Evolutionary conservation across 2,888 invertebrate genomes (phyloP), one percentile per base, ranked within the genome.

Genomic region (Drosophila barbarae): DNA sequence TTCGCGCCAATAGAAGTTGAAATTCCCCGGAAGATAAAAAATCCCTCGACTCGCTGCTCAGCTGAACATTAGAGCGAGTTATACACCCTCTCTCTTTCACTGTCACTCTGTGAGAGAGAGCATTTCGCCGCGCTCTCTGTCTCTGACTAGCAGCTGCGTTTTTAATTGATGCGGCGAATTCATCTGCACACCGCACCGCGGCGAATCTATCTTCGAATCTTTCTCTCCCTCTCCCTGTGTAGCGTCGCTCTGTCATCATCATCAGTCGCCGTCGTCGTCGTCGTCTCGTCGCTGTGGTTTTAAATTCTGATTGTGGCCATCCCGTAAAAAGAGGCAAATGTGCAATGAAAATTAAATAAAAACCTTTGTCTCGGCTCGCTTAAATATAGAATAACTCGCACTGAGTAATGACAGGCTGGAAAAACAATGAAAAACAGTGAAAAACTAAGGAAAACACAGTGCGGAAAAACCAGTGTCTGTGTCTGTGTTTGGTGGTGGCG

Each of bases 301-400:
- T 81, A 47, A 47, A 79, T 80, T 83, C 83, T 80, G 83, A 83
- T 83, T 81, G 80, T 77, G 72, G 78, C 82, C 60, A 75, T 71
- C 46, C 46, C 46, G 80, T 72, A 73, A 82, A 77, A 79, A 70
- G 64, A 72, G 71, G 72, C 72, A 71, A 70, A 61, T 79, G 72
- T 60, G 63, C 23, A 52, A 56, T 55, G 44, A 71, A 71, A 73
- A 57, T 69, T 61, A 18, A 51, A 64, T 65, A 54, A 72, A 71
- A 70, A 54, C 12, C 8, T 59, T 32, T 21, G 46, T 9, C 30
- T 9, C 8, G 12, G 30, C 13, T 21, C 52, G 64, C 53, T 66
- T 61, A 75, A 80, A 73, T 50, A 23, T n/a, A 56, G 46, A 46
- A 34, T 36, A 49, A 46, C 34, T 34, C 54, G 42, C 55, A 10